Conservation (phyloP, 2,113 vertebrate species). For the Naja naja region DNA sequence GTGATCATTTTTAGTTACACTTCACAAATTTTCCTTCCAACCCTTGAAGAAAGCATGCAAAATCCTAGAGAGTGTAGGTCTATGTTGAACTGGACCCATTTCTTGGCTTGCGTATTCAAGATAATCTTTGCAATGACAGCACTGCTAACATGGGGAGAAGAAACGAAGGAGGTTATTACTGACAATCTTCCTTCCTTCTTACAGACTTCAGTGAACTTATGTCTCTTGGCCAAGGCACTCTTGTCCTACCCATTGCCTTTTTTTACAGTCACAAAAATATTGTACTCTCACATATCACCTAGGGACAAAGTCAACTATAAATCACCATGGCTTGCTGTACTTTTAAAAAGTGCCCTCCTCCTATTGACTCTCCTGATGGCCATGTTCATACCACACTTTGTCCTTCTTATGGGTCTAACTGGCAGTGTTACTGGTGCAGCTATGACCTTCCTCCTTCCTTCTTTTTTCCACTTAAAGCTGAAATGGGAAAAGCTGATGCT, state of each 20-base stretch:
- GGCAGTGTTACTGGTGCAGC: conserved; percentile 75
- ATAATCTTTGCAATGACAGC: conserved; percentile 73
- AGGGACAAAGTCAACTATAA: conserved; percentile 22
- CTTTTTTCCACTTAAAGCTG: conserved; percentile 78
- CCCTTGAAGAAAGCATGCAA: conserved; percentile 77
- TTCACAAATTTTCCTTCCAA: conserved; percentile 80
- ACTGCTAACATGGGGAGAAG: conserved; percentile 75
- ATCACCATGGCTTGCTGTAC: conserved; percentile 29
- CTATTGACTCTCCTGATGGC: conserved; percentile 74
- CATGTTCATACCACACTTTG: conserved; percentile 74
- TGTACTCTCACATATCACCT: conserved; percentile 63
- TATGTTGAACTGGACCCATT: conserved; percentile 78
- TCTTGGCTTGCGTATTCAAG: conserved; percentile 76
- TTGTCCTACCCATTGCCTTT: conserved; percentile 82
- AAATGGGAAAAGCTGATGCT: conserved; percentile 67
- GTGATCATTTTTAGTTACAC: conserved; percentile 87
- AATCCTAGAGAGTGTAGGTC: conserved; percentile 67
- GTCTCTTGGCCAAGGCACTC: conserved; percentile 75
- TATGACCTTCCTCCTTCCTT: conserved; percentile 79
- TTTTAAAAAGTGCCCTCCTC: conserved; percentile 67
- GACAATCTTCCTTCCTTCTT: conserved; percentile 77
- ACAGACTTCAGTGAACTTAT: conserved; percentile 74
- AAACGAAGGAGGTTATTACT: conserved; percentile 77
- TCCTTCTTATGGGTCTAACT: conserved; percentile 77
- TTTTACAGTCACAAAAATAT: conserved; percentile 74